Evolutionary conservation across 2,113 vertebrate genomes (phyloP).

Genomic region (Typhlomys cinereus): DNA sequence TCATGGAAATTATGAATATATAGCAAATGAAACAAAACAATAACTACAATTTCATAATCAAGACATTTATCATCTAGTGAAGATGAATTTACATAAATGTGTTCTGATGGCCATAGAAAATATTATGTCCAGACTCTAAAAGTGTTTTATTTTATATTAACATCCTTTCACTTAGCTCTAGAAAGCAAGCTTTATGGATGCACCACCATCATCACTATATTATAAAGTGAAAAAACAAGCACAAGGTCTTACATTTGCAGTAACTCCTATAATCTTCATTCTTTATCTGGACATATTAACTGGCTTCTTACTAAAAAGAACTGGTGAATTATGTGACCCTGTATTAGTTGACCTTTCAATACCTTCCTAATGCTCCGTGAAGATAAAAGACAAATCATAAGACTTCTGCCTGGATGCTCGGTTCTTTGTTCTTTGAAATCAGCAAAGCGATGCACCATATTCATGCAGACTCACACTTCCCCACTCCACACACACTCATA

Average conservation of each 20-base stretch:
- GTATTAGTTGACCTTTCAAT: not conserved
- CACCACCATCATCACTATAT: not conserved
- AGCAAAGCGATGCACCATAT: not conserved
- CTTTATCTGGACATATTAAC: not conserved
- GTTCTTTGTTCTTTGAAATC: not conserved
- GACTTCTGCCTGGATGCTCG: not conserved
- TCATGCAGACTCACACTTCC: not conserved
- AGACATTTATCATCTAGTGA: not conserved
- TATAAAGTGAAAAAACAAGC: not conserved
- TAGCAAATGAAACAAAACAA: not conserved
- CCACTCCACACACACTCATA: not conserved
- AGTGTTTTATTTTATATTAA: constrained; percentile 24
- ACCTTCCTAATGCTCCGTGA: not conserved
- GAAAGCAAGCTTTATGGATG: not conserved
- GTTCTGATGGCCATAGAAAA: not conserved
- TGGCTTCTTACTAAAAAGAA: not conserved
- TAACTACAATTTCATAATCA: not conserved
- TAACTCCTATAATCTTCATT: not conserved
- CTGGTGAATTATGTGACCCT: not conserved
- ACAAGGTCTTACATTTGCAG: not conserved
- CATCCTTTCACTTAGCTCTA: not conserved
- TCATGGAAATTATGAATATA: not conserved
- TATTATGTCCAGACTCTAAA: not conserved
- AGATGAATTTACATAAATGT: constrained; percentile 19
- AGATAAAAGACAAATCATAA: not conserved